Evolutionary conservation across 2,888 invertebrate genomes (phyloP).

Genomic region (Chymomyza amoena): DNA sequence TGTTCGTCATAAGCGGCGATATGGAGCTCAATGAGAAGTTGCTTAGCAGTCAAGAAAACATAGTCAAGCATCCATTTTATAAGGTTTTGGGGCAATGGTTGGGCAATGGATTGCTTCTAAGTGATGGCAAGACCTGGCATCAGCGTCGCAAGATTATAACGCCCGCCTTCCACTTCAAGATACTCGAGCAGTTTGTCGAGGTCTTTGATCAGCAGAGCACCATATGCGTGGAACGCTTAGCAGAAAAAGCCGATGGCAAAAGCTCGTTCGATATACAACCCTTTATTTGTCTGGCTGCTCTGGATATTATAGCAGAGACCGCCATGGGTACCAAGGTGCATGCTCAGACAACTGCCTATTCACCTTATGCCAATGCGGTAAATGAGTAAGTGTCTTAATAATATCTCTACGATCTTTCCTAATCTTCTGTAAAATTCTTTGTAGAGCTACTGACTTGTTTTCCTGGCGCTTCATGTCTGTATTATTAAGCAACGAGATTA

Average conservation of each 20-base stretch:
- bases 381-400: constrained; percentile 80
- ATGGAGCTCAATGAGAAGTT: constrained; percentile 79
- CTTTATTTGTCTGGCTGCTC: constrained; percentile 81
- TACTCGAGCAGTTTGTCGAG: constrained; percentile 85
- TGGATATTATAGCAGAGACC: constrained; percentile 81
- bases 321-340: constrained; percentile 75
- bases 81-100: constrained; percentile 68
- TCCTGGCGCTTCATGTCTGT: constrained; percentile 62
- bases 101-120: constrained; percentile 72
- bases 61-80: constrained; percentile 71
- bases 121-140: constrained; percentile 82
- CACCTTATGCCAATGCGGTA: constrained; percentile 85
- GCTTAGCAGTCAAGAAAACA: constrained; percentile 61
- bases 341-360: constrained; percentile 82
- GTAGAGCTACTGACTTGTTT: constrained; percentile 62
- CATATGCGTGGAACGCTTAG: constrained; percentile 81
- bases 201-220: constrained; percentile 84
- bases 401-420: no score
- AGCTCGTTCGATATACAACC: constrained; percentile 82
- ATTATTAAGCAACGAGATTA: constrained; percentile 50
- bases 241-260: constrained; percentile 77
- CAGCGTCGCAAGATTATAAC: constrained; percentile 85
- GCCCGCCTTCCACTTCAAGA: constrained; percentile 89
- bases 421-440: not conserved
- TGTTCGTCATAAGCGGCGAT: constrained; percentile 77